phyloP scores from a whole-genome alignment of 1,140 invertebrate genomes.

The Helicoverpa zea region DNA sequence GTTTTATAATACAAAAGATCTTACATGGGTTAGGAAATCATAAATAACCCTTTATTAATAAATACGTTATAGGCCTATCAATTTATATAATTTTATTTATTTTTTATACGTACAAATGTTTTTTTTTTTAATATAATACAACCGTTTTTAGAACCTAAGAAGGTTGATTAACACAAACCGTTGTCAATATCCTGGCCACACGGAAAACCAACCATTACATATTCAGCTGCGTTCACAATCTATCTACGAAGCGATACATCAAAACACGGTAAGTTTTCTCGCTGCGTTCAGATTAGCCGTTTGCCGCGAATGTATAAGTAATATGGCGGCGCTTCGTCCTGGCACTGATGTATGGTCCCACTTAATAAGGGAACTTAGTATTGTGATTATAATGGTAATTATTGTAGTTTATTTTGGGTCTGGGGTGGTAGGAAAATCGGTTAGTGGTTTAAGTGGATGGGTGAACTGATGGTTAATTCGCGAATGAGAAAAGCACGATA shows the following conservation, averaged over 20 bases:
- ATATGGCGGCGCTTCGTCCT: conserved; percentile 56
- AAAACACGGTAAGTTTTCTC: conserved; percentile 54
- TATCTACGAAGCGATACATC: conserved; percentile 55
- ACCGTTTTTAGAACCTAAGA: too few species aligned
- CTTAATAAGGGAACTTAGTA: conserved; percentile 60
- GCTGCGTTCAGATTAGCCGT: conserved; percentile 55
- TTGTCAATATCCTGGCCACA: not conserved
- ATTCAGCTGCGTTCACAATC: not conserved
- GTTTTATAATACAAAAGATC: too few species aligned
- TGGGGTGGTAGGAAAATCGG: not conserved
- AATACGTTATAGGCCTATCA: too few species aligned
- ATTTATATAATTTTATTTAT: too few species aligned
- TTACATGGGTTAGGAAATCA: too few species aligned
- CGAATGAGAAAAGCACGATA: too few species aligned
- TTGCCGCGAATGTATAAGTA: conserved; percentile 74
- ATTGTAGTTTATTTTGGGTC: conserved; percentile 21
- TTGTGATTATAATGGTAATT: conserved; percentile 48
- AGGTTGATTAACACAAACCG: too few species aligned
- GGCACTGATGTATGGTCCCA: conserved; percentile 72
- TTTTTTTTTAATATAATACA: too few species aligned
- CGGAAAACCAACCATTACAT: not conserved
- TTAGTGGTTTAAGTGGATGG: too few species aligned
- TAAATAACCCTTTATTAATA: too few species aligned
- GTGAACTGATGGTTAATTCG: too few species aligned
- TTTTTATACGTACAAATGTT: too few species aligned